Evolutionary conservation across 2,797 vertebrate genomes (phyloP).

Genomic region (Momotus momota): DNA sequence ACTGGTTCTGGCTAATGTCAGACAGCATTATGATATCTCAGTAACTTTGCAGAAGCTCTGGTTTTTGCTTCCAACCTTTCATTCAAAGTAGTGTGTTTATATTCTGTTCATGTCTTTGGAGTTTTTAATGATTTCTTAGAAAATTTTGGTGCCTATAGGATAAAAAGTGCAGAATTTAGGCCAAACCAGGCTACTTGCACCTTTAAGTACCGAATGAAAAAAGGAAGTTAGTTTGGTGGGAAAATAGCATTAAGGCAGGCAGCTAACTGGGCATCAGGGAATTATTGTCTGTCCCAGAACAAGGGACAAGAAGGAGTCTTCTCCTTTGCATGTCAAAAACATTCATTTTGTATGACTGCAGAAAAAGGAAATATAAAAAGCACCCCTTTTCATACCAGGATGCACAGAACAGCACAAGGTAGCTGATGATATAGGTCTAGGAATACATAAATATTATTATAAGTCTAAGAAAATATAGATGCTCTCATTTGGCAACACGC

Average conservation of each 20-base stretch:
- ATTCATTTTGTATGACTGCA: not conserved
- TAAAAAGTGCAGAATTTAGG: not conserved
- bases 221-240: not conserved
- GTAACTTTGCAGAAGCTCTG: not conserved
- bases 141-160: not conserved
- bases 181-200: not conserved
- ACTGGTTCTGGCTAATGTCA: slow-evolving; percentile 34
- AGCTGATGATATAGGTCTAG: not conserved
- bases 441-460: not conserved
- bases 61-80: not conserved
- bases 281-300: not conserved
- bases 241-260: not conserved
- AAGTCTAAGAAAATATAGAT: not conserved
- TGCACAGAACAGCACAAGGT: not conserved
- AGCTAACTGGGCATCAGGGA: not conserved
- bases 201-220: not conserved
- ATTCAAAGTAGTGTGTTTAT: not conserved
- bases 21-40: not conserved
- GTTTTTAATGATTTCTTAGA: not conserved
- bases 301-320: not conserved
- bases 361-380: not conserved
- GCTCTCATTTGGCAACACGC: not conserved
- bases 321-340: not conserved
- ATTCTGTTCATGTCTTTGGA: not conserved
- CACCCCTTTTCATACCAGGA: not conserved